phyloP scores from a whole-genome alignment of 2,113 vertebrate species.

The Ascaphus truei region DNA sequence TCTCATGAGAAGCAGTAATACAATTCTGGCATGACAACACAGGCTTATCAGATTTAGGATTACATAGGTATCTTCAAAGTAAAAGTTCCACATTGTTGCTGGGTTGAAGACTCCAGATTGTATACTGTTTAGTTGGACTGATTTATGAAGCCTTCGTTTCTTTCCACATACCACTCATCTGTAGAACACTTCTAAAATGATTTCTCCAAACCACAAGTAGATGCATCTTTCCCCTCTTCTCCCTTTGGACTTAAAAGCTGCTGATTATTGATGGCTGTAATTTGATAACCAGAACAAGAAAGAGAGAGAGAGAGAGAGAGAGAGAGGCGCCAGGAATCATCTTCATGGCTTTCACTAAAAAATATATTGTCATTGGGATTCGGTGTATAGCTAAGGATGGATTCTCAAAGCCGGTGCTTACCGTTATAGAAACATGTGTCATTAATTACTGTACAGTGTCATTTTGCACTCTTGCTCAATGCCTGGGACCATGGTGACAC shows the following conservation, averaged over 20 bases:
- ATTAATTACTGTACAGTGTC: no score
- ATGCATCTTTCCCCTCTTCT: neutral
- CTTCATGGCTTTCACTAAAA: neutral
- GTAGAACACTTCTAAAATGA: neutral
- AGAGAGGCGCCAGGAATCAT: neutral
- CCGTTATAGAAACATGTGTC: no score
- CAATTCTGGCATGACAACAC: no score
- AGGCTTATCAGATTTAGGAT: slow-evolving; percentile 5
- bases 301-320: no score
- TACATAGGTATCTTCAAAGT: neutral
- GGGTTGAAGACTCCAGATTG: neutral
- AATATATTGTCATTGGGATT: neutral
- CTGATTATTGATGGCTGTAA: slow-evolving; percentile 6
- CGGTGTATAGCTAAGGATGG: neutral
- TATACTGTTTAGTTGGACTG: neutral
- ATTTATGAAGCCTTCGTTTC: neutral
- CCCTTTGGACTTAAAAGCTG: neutral
- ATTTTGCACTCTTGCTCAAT: no score
- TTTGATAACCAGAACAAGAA: neutral
- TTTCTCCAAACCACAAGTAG: neutral
- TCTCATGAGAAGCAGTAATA: no score
- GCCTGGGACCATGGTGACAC: no score
- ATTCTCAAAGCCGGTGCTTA: no score
- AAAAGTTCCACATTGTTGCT: neutral
- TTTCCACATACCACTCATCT: neutral